Percentiles rank a stretch among this genome's conserved stretches.
Evolutionary conservation across 1,140 invertebrate genomes (phyloP).

Genomic region (Caenorhabditis remanei): DNA sequence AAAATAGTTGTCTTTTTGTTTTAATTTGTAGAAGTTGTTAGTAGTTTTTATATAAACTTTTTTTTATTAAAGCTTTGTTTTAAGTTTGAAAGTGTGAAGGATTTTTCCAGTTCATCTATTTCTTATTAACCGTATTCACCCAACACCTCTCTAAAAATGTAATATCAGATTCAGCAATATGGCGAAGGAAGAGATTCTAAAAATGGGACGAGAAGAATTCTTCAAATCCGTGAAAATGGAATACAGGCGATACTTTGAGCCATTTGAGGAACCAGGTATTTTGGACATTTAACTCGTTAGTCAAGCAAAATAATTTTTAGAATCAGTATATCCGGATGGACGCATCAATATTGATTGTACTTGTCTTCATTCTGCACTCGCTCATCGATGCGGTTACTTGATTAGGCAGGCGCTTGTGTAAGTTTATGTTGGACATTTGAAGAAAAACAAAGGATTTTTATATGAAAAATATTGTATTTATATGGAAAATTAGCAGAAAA

Average conservation of each 20-base stretch:
- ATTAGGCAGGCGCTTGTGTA: slow-evolving; percentile 9
- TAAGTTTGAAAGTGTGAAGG: background rate
- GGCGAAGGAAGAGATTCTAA: slow-evolving; percentile 34
- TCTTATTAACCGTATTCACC: background rate
- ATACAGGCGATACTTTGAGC: slow-evolving; percentile 9
- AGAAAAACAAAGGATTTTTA: background rate
- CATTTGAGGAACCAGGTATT: background rate
- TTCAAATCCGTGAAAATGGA: slow-evolving; percentile 47
- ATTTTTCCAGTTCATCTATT: slow-evolving; percentile 4
- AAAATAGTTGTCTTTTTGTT: background rate
- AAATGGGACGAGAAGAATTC: slow-evolving; percentile 19
- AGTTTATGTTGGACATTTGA: background rate
- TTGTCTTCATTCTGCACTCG: slow-evolving; percentile 40
- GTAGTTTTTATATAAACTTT: background rate
- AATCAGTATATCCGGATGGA: slow-evolving; percentile 33
- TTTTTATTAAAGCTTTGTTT: background rate
- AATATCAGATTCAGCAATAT: background rate
- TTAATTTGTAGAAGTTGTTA: background rate
- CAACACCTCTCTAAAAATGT: background rate
- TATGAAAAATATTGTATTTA: no score
- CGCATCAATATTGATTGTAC: slow-evolving; percentile 21
- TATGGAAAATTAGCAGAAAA: no score
- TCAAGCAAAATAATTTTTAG: background rate
- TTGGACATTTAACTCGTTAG: background rate
- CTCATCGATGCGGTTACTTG: slow-evolving; percentile 30